Evolutionary conservation across 2,888 invertebrate species (phyloP).

Genomic region (Drosophila demipolita): DNA sequence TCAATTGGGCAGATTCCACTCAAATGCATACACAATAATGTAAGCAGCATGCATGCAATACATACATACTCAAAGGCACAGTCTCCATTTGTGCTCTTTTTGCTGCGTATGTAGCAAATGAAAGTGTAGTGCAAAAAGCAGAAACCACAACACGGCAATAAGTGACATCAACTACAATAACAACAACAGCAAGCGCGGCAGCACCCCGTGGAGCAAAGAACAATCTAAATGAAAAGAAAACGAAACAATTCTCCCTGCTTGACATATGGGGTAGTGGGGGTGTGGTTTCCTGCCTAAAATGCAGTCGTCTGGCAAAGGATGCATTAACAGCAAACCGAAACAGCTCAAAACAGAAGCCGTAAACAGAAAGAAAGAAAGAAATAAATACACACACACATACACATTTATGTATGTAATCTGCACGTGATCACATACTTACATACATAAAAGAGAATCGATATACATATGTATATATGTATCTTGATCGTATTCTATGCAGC

Average conservation of each 20-base stretch:
- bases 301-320: conserved; percentile 48
- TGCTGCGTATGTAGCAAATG: conserved; percentile 32
- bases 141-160: conserved; percentile 31
- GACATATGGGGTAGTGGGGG: conserved; percentile 26
- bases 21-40: conserved; percentile 22
- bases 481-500: conserved; percentile 38
- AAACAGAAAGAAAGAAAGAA: conserved; percentile 15
- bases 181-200: conserved; percentile 13
- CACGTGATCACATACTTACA: conserved; percentile 42
- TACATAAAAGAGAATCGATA: conserved; percentile 3
- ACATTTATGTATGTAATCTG: background rate
- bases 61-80: conserved; percentile 19
- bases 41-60: background rate
- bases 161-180: conserved; percentile 29
- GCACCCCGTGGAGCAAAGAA: conserved; percentile 21
- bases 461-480: background rate
- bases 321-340: conserved; percentile 31
- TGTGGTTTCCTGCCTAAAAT: conserved; percentile 26
- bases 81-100: conserved; percentile 33
- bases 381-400: conserved; percentile 1
- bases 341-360: conserved; percentile 17
- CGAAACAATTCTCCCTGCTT: conserved; percentile 35
- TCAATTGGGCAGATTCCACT: conserved; percentile 11
- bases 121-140: conserved; percentile 50
- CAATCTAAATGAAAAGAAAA: conserved; percentile 26